These are phyloP conservation scores for Hypocryptadius cinnamomeus DNA, from an alignment of 2,113 vertebrate genomes.

Conservation along the genomic window DNA sequence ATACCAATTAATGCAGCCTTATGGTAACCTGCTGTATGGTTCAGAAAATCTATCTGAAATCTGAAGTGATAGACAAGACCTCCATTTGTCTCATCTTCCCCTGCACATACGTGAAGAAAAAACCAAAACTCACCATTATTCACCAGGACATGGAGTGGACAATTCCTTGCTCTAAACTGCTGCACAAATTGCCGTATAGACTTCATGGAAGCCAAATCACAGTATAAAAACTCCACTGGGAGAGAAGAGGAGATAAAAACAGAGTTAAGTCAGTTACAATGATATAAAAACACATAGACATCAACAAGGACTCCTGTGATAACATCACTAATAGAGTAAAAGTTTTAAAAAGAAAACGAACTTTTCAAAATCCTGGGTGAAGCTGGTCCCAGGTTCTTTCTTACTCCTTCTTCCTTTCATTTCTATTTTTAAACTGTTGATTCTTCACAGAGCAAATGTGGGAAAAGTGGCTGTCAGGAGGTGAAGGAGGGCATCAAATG, in stretches of 20 bases:
- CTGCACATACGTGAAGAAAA: not conserved
- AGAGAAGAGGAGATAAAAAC: not conserved
- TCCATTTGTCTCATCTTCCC: not conserved
- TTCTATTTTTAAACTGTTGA: not conserved
- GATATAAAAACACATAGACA: not conserved
- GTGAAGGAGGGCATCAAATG: not conserved
- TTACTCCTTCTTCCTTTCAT: not conserved
- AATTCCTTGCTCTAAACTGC: slow-evolving; percentile 70
- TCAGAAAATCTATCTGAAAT: not conserved
- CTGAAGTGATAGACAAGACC: not conserved
- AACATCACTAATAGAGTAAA: not conserved
- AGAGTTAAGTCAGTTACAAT: not conserved
- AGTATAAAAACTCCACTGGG: slow-evolving; percentile 82
- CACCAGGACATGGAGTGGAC: slow-evolving; percentile 83
- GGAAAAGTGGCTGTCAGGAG: not conserved
- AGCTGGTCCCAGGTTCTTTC: not conserved
- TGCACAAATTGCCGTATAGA: slow-evolving; percentile 79
- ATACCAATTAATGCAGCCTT: not conserved
- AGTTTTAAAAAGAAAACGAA: not conserved
- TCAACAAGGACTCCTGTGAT: not conserved
- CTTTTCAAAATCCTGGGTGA: not conserved
- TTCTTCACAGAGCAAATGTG: not conserved
- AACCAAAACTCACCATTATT: slow-evolving; percentile 82
- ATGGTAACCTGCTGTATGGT: not conserved
- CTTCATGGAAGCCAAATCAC: slow-evolving; percentile 84